phyloP scores from a whole-genome alignment of 2,113 vertebrate species.

The Aix galericulata region DNA sequence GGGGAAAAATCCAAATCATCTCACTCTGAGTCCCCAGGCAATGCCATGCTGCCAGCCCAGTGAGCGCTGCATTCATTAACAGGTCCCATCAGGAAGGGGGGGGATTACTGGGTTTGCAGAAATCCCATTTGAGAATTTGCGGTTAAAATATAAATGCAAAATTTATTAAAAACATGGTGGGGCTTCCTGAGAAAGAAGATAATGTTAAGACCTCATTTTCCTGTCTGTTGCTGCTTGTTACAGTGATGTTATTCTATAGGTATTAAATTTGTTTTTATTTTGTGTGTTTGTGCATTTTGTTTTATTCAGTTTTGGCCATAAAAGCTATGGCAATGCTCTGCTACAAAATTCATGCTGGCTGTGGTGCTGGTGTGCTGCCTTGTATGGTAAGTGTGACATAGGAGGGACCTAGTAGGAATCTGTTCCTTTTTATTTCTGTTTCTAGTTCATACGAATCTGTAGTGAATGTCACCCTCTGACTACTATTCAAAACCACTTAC shows the following conservation, averaged over 20 bases:
- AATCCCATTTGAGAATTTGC: background rate
- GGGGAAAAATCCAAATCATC: background rate
- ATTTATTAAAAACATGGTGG: background rate
- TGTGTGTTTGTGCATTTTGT: background rate
- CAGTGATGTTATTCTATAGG: background rate
- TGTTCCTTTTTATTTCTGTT: background rate
- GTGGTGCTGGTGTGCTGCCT: background rate
- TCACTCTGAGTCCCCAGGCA: background rate
- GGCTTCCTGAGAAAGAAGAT: background rate
- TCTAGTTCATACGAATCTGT: background rate
- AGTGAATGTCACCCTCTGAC: background rate
- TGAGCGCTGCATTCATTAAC: background rate
- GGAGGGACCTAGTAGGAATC: background rate
- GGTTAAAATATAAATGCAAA: background rate
- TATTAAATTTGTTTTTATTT: background rate
- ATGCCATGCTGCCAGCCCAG: background rate
- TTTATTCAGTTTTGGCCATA: background rate
- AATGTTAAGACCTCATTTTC: background rate
- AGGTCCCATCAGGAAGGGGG: fast-evolving
- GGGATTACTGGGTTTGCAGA: background rate
- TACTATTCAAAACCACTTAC: background rate
- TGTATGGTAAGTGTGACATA: background rate
- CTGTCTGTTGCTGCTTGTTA: background rate
- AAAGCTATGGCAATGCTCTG: background rate
- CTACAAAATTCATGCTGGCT: background rate